Base-by-base conservation (phyloP, 2,797 vertebrate species). In the Enteromius anoplus region DNA sequence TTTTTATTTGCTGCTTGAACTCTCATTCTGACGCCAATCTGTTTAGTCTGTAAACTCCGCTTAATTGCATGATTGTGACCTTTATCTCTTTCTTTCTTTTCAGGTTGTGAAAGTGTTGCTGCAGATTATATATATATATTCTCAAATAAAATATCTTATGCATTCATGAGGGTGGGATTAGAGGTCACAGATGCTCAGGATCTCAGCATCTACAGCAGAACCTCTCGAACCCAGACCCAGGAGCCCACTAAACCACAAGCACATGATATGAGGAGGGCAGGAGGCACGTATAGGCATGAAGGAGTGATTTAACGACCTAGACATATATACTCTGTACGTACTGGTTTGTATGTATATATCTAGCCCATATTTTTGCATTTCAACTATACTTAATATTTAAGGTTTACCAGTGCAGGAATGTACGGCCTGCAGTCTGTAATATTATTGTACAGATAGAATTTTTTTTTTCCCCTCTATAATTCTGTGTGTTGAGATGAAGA, bases 321-420 rank as follows among this genome's bases (percentile, higher is more conserved):
- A 64, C 80, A 73, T 17, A 73, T 17, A 32, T n/a, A 58, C 75
- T 70, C 70, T 82, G 85, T 85, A 85, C 11, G 60, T 87, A 87
- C 79, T 85, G 75, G 75, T 92, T 86, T 92, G 90, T 92, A 91
- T 94, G 92, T 92, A 91, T 94, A 91, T 93, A 93, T 92, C 90
- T 93, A 92, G 91, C 88, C 88, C 86, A 81, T 80, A 88, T 88
- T 87, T 77, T 88, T 87, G 82, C 85, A 88, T 90, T 91, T 90
- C 76, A 87, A 90, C 86, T 89, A 89, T 91, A 89, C 90, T 91
- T 91, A 91, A 91, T 91, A 91, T 91, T 91, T 91, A 91, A 91
- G 90, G 87, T 86, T 88, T 78, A 89, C 82, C 72, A 85, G 87
- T 65, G 78, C 92, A 91, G 86, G 79, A 49, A 88, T 84, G 72